Evolutionary conservation across 2,113 vertebrate species (phyloP).

Genomic region (Otus sunia): DNA sequence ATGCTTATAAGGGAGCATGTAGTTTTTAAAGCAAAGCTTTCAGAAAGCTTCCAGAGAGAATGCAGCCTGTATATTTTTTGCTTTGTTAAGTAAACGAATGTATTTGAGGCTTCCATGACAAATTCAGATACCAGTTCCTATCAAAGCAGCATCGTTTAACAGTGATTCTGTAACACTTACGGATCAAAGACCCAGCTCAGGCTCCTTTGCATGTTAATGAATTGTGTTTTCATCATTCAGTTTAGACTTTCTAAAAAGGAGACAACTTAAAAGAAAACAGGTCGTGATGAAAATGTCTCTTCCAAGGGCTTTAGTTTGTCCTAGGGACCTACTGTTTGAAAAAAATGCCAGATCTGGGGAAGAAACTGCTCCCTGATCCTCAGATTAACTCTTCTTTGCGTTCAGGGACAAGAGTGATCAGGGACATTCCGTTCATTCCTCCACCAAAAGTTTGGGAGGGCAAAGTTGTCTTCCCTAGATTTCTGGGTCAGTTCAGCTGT

Average conservation of each 20-base stretch:
- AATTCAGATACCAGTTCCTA: background rate
- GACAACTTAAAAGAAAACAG: background rate
- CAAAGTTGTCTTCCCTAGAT: background rate
- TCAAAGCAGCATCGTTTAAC: background rate
- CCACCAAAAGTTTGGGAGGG: background rate
- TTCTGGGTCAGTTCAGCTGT: background rate
- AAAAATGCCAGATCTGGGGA: background rate
- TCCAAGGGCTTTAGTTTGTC: background rate
- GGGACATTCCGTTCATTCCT: background rate
- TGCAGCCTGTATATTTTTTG: background rate
- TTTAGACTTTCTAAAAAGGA: background rate
- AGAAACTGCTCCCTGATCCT: background rate
- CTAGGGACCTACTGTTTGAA: background rate
- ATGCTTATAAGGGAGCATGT: background rate
- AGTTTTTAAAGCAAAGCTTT: background rate
- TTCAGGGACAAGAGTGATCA: background rate
- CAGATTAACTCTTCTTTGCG: background rate
- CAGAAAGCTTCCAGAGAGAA: background rate
- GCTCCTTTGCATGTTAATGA: background rate
- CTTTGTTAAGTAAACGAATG: background rate
- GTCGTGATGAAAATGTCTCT: background rate
- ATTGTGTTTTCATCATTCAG: background rate
- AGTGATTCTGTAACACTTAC: background rate
- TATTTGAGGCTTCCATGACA: background rate
- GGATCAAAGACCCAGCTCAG: background rate